These are phyloP conservation scores for Tarsius wallacei DNA, from an alignment of 2,797 vertebrate genomes.

Conservation along the genomic window DNA sequence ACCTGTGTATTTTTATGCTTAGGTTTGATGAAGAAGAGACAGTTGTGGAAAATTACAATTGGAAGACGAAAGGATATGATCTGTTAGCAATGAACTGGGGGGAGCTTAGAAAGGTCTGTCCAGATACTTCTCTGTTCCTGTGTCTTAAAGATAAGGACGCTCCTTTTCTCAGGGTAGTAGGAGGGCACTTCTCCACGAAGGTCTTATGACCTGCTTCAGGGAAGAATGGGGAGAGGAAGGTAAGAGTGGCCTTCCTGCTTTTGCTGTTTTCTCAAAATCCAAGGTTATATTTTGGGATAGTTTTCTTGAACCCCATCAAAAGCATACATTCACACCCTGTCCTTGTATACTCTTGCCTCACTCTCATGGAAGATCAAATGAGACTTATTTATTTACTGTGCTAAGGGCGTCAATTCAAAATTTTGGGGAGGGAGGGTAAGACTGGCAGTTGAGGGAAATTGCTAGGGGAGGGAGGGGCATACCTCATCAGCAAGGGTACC, in stretches of 20 bases:
- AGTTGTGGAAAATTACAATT: not conserved
- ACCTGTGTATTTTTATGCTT: not conserved
- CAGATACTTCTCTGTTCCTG: no score
- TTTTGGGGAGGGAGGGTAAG: no score
- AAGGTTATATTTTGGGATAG: not conserved
- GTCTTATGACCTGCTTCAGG: not conserved
- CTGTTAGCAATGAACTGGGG: no score
- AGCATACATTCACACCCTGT: not conserved
- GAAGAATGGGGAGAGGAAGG: not conserved
- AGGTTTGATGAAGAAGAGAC: not conserved
- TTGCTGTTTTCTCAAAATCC: not conserved
- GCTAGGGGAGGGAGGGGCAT: no score
- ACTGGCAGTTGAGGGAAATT: no score
- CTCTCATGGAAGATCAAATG: not conserved
- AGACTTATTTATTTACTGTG: not conserved
- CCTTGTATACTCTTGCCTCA: not conserved
- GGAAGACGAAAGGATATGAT: not conserved
- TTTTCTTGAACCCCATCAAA: not conserved
- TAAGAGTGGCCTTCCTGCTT: not conserved
- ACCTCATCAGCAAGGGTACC: no score
- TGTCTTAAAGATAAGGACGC: not conserved
- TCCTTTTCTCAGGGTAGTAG: not conserved
- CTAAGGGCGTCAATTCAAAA: not conserved
- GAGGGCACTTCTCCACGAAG: not conserved
- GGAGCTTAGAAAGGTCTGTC: not conserved